A percentile compares a stretch with the other conserved stretches of the same genome.
These are phyloP conservation scores for Arnoldichthys spilopterus DNA, from an alignment of 2,797 vertebrate genomes.

Conservation along the genomic window DNA sequence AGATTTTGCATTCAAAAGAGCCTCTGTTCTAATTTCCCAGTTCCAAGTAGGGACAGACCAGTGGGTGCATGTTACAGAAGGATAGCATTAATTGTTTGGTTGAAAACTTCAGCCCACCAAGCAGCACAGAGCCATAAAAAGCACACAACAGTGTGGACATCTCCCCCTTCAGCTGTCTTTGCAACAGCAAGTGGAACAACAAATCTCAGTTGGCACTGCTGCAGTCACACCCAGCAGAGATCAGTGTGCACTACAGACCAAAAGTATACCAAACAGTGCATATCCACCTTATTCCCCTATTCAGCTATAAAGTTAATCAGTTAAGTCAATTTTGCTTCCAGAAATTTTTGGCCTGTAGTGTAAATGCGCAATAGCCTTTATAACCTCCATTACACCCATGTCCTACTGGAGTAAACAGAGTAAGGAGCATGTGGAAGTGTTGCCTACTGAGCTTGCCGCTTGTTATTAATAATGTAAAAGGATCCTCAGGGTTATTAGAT, in stretches of 20 bases:
- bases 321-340: not conserved
- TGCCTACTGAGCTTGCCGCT: constrained; percentile 47
- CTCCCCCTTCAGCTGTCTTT: constrained; percentile 20
- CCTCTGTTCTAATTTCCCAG: constrained; percentile 5
- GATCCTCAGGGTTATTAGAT: constrained; percentile 71
- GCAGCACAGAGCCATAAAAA: not conserved
- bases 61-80: not conserved
- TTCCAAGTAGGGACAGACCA: constrained; percentile 34
- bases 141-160: constrained; percentile 8
- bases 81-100: not conserved
- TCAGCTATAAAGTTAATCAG: no score
- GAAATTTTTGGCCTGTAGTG: not conserved
- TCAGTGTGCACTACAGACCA: not conserved
- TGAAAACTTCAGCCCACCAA: not conserved
- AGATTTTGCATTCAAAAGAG: constrained; percentile 24
- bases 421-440: constrained; percentile 8
- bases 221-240: not conserved
- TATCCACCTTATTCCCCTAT: not conserved
- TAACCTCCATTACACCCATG: not conserved
- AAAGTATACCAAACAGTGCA: not conserved
- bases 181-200: not conserved
- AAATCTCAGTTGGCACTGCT: not conserved
- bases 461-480: constrained; percentile 67
- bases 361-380: not conserved
- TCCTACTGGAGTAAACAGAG: constrained; percentile 3